Conservation (phyloP, 37 sponge, comb jelly and placozoan genomes). For the Ianthella basta region DNA sequence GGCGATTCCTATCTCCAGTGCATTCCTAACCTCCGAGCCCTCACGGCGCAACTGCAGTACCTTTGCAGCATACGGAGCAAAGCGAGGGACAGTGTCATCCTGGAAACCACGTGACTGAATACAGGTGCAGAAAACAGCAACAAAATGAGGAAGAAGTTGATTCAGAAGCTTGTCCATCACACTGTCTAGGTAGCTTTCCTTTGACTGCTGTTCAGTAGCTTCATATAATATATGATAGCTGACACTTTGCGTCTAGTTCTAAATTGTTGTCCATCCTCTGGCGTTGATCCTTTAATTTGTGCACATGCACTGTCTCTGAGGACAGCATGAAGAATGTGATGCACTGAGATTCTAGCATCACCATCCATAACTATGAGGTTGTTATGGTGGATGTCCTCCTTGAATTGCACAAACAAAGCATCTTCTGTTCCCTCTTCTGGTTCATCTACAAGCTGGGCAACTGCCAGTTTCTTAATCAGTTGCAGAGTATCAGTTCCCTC, state of each 20-base stretch:
- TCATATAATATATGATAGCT: background rate
- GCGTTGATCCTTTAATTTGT: too few species aligned
- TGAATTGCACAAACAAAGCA: background rate
- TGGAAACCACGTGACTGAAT: background rate
- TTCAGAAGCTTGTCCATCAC: background rate
- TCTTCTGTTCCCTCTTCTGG: background rate
- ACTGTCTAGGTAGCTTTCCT: background rate
- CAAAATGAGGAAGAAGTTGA: background rate
- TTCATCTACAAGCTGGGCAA: too few species aligned
- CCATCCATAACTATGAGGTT: background rate
- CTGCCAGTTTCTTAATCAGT: background rate
- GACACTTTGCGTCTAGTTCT: too few species aligned
- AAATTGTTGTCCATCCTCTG: too few species aligned
- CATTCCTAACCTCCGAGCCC: background rate
- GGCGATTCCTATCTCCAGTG: background rate
- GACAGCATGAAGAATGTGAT: background rate
- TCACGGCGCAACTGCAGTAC: background rate
- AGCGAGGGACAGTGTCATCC: background rate
- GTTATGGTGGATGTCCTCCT: background rate
- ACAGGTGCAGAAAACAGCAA: background rate
- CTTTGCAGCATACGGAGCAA: background rate
- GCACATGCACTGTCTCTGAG: background rate
- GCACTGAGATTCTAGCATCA: background rate
- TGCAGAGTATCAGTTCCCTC: background rate
- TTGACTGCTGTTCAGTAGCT: background rate